These are phyloP conservation scores for Liodrosophila aerea DNA, from an alignment of 2,888 invertebrate genomes.

Conservation along the genomic window DNA sequence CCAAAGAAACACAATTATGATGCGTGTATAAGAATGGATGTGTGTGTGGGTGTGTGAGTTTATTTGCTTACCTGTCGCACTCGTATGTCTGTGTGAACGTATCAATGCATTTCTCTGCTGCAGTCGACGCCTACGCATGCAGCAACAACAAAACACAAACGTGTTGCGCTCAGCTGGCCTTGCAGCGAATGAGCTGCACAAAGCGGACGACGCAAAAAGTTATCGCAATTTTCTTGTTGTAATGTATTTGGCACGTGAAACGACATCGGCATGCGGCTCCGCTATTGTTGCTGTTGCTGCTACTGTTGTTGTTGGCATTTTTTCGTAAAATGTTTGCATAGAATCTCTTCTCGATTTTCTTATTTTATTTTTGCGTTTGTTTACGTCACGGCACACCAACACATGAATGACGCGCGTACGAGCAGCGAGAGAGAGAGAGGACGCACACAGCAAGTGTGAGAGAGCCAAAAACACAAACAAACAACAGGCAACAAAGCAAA, in stretches of 20 bases:
- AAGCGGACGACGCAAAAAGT: conserved; percentile 50
- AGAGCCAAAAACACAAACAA: conserved; percentile 51
- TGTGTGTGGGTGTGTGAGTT: conserved; percentile 3
- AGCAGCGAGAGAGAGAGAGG: conserved; percentile 11
- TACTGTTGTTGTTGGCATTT: conserved; percentile 45
- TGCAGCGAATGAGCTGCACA: conserved; percentile 70
- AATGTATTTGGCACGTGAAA: conserved; percentile 65
- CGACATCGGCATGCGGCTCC: conserved; percentile 42
- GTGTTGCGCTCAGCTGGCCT: conserved; percentile 70
- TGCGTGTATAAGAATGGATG: too few species aligned
- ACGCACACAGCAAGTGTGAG: conserved; percentile 24
- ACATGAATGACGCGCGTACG: conserved; percentile 38
- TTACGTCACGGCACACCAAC: conserved; percentile 62
- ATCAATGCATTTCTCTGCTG: background rate
- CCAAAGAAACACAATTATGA: conserved; percentile 3
- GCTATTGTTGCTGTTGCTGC: conserved; percentile 29
- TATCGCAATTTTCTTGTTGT: conserved; percentile 31
- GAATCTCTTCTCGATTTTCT: conserved; percentile 38
- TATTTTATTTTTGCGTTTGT: conserved; percentile 53
- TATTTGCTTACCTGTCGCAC: conserved; percentile 66
- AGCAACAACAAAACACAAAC: conserved; percentile 62
- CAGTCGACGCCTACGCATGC: conserved; percentile 41
- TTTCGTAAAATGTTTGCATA: too few species aligned
- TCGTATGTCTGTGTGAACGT: conserved; percentile 24
- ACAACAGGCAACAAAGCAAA: conserved; percentile 31